Conservation (phyloP, 2,888 invertebrate species). For the Perithous albicinctus region DNA sequence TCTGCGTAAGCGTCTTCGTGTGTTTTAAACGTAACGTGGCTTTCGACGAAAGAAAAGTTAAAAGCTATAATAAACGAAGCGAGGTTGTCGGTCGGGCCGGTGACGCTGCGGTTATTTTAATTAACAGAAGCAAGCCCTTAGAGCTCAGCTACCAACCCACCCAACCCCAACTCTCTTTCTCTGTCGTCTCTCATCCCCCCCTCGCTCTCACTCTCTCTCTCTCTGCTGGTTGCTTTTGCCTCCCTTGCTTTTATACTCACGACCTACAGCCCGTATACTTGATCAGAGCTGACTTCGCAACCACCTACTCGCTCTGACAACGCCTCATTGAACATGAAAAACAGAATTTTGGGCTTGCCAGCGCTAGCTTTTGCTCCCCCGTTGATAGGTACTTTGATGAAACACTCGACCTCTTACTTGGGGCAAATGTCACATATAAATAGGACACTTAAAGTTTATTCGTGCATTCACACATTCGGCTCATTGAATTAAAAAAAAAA, state of each 20-base stretch:
- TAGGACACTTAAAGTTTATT: background rate
- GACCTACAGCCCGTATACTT: conserved; percentile 64
- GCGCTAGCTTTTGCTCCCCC: no score
- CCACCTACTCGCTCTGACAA: conserved; percentile 51
- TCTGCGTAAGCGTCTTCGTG: background rate
- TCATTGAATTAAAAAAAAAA: no score
- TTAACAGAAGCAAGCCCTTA: conserved; percentile 71
- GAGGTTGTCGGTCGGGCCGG: conserved; percentile 60
- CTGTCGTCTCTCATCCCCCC: no score
- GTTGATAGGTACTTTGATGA: background rate
- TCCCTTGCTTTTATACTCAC: conserved; percentile 34
- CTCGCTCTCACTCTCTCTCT: no score
- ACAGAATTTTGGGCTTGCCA: conserved; percentile 26
- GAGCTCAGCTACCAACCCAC: conserved; percentile 12
- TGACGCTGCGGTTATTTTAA: conserved; percentile 79
- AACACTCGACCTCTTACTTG: background rate
- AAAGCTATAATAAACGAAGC: conserved; percentile 63
- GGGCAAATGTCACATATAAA: conserved; percentile 8
- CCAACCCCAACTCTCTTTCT: conserved; percentile 1
- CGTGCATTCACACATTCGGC: no score
- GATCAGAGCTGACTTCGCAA: conserved; percentile 73
- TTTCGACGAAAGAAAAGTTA: conserved; percentile 61
- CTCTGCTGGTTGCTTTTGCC: background rate
- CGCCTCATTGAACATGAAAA: conserved; percentile 71
- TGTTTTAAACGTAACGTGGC: conserved; percentile 54